These are phyloP conservation scores for Planiliza haematocheilus DNA, from an alignment of 2,113 vertebrate genomes.

Conservation along the genomic window DNA sequence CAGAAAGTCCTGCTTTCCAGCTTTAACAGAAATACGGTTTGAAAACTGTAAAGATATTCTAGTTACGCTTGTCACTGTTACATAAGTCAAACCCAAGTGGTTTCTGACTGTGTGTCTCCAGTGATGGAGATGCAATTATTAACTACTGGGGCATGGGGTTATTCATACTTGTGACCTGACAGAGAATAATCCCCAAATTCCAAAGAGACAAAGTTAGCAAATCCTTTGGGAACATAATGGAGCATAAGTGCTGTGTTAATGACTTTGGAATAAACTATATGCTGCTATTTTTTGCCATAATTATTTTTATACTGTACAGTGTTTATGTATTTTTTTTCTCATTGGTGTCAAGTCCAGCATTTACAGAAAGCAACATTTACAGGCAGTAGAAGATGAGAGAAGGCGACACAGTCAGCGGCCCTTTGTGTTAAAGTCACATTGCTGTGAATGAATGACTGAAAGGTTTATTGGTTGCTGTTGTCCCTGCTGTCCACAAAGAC, in stretches of 20 bases:
- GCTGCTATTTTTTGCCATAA: background rate
- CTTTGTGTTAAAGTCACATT: background rate
- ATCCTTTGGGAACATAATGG: background rate
- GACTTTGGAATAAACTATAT: background rate
- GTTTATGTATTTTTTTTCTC: too few relatives aligned
- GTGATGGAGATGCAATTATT: too few relatives aligned
- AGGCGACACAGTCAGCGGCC: background rate
- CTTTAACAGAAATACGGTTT: too few relatives aligned
- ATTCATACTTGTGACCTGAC: background rate
- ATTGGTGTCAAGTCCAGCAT: too few relatives aligned
- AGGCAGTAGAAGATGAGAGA: too few relatives aligned
- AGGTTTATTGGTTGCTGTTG: slow-evolving; percentile 3
- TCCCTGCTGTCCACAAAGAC: background rate
- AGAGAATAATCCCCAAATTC: background rate
- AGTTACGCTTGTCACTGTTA: background rate
- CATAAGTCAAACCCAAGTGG: background rate
- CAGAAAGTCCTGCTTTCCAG: too few relatives aligned
- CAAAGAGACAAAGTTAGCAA: background rate
- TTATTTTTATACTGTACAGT: background rate
- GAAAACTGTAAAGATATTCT: too few relatives aligned
- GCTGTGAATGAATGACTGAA: background rate
- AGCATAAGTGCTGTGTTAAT: too few relatives aligned
- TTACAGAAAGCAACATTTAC: too few relatives aligned
- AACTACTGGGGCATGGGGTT: background rate
- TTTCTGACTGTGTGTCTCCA: background rate